Base-by-base conservation (phyloP, 1,140 invertebrate species). In the Brevipalpus yothersi region DNA sequence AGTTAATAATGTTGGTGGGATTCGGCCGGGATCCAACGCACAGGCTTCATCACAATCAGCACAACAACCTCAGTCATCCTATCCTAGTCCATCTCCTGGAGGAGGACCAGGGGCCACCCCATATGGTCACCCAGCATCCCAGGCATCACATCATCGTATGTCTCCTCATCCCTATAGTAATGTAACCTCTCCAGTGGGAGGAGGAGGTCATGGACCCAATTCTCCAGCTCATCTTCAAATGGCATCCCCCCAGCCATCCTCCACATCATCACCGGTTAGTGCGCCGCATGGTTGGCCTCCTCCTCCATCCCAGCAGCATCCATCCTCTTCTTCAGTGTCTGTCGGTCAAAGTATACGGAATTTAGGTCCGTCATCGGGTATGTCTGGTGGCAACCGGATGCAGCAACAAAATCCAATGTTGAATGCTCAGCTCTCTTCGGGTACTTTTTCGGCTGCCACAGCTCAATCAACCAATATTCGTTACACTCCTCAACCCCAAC, bases 391-490 rank as follows among this genome's bases (percentile, higher is more conserved):
- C 49, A 60, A 60, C 21, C 41, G 41, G 47, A 60, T 60, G 10
- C 62, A 63, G 31, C 54, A 63, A 47, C 23, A 56, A 23, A 63
- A 63, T 53, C 62, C 62, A 19, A 63, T 63, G 59, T 21, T 63
- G 13, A 63, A 63, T 63, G 62, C 62, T 43, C 62, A 63, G 51
- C 51, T 63, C 7, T 57, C 58, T n/a, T 39, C 21, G n/a, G 41
- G 19, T 40, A 40, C 17, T 39, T 53, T 51, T 31, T 19, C 45
- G 3, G 1, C 43, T 23, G 15, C 21, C 21, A 17, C 45, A 13
- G 43, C 43, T 45, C 19, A 51, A 40, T 21, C 58, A 56, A 31
- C 21, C 15, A 51, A 43, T 23, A 53, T 40, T 31, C 15, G 17
- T 10, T 51, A 19, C 21, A 51, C 21, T 40, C 12, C 45, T 23